These are phyloP conservation scores for Holacanthella duospinosa DNA, from an alignment of 2,888 invertebrate genomes.

Conservation along the genomic window DNA sequence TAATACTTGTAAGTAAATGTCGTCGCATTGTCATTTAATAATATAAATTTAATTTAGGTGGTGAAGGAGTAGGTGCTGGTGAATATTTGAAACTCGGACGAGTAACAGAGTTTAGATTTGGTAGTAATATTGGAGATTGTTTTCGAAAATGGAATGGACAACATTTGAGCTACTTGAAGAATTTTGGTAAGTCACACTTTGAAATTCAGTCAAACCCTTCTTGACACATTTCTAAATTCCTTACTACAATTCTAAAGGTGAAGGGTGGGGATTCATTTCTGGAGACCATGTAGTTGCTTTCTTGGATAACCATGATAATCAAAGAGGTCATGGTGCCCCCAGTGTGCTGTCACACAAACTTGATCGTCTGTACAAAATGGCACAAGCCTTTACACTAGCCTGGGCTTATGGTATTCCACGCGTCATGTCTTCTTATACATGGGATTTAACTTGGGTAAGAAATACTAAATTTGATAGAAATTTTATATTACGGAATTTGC, in stretches of 20 bases:
- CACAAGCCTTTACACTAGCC: conserved; percentile 76
- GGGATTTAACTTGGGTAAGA: not conserved
- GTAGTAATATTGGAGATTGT: conserved; percentile 38
- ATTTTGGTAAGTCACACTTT: too few species aligned
- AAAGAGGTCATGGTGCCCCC: conserved; percentile 46
- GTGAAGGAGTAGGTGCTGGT: conserved; percentile 40
- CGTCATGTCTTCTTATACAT: conserved; percentile 56
- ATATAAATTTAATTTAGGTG: too few species aligned
- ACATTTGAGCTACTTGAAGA: conserved; percentile 29
- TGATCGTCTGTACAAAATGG: conserved; percentile 47
- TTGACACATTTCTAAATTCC: too few species aligned
- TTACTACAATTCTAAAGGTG: too few species aligned
- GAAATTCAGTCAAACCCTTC: too few species aligned
- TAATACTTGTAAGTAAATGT: too few species aligned
- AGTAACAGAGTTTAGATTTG: conserved; percentile 47
- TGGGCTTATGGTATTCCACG: conserved; percentile 69
- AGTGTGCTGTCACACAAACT: conserved; percentile 35
- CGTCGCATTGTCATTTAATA: too few species aligned
- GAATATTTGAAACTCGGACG: conserved; percentile 41
- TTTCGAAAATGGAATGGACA: conserved; percentile 35
- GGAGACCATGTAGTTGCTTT: conserved; percentile 58
- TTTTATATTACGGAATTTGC: too few species aligned
- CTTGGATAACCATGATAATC: conserved; percentile 81
- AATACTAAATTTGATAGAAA: not conserved
- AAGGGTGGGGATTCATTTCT: conserved; percentile 55